These are phyloP conservation scores for Styela plicata DNA, from an alignment of 23 tunicate species.

Conservation along the genomic window DNA sequence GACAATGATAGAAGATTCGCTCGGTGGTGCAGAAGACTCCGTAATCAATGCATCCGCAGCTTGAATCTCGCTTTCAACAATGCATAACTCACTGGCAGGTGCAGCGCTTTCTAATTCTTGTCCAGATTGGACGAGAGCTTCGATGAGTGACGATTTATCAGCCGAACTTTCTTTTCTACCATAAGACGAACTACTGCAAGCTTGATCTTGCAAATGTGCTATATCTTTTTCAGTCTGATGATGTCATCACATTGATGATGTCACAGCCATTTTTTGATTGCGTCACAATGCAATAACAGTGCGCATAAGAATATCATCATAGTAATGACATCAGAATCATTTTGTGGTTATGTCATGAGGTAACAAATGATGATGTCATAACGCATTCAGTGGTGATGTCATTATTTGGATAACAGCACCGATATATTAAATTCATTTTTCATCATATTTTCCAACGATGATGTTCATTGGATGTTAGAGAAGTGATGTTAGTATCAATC, in stretches of 20 bases:
- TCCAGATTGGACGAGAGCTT: constrained; percentile 21
- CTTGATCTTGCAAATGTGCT: neutral
- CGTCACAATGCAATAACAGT: too few relatives aligned
- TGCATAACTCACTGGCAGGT: neutral
- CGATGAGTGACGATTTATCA: constrained; percentile 11
- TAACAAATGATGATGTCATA: too few relatives aligned
- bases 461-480: too few relatives aligned
- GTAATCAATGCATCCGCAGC: neutral
- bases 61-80: neutral
- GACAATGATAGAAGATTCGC: neutral
- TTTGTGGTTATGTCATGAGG: too few relatives aligned
- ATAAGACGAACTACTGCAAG: neutral
- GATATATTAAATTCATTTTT: too few relatives aligned
- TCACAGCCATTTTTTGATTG: too few relatives aligned
- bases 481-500: too few relatives aligned
- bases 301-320: too few relatives aligned
- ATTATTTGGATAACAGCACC: too few relatives aligned
- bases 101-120: neutral
- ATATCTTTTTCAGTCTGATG: neutral
- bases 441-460: too few relatives aligned
- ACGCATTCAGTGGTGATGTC: too few relatives aligned
- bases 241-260: neutral
- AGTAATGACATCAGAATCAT: too few relatives aligned
- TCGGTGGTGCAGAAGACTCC: constrained; percentile 25
- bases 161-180: neutral